phyloP scores from a whole-genome alignment of 2,113 vertebrate genomes.

The Tetrao urogallus region DNA sequence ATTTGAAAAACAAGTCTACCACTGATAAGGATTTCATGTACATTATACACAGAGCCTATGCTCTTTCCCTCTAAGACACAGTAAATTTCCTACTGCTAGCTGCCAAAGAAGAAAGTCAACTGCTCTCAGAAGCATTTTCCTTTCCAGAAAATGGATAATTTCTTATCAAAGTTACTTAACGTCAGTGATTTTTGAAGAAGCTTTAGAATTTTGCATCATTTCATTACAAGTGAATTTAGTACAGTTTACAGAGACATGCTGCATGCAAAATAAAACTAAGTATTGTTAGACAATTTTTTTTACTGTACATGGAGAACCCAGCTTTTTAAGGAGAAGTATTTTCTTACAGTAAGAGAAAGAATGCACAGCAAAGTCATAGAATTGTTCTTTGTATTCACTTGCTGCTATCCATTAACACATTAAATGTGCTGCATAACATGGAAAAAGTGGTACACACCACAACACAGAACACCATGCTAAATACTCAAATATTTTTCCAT shows the following conservation, averaged over 20 bases:
- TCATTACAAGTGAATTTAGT: neutral
- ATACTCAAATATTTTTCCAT: neutral
- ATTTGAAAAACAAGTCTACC: neutral
- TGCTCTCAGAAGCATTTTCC: neutral
- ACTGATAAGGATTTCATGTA: neutral
- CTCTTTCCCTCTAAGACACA: neutral
- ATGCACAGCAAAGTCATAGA: neutral
- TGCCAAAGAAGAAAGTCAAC: neutral
- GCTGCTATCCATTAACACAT: neutral
- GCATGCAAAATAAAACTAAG: neutral
- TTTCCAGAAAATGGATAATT: neutral
- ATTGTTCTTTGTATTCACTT: neutral
- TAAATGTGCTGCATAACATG: neutral
- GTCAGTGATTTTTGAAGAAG: neutral
- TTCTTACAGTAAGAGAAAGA: fast-evolving
- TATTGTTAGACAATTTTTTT: neutral
- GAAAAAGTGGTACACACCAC: neutral
- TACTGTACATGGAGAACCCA: neutral
- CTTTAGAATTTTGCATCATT: neutral
- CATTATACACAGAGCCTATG: neutral
- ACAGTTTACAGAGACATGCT: neutral
- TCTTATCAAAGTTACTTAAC: neutral
- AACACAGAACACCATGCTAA: neutral
- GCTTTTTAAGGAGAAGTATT: neutral
- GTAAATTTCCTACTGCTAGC: neutral